Evolutionary conservation across 2,113 vertebrate species (phyloP).

Genomic region (Cavia porcellus): DNA sequence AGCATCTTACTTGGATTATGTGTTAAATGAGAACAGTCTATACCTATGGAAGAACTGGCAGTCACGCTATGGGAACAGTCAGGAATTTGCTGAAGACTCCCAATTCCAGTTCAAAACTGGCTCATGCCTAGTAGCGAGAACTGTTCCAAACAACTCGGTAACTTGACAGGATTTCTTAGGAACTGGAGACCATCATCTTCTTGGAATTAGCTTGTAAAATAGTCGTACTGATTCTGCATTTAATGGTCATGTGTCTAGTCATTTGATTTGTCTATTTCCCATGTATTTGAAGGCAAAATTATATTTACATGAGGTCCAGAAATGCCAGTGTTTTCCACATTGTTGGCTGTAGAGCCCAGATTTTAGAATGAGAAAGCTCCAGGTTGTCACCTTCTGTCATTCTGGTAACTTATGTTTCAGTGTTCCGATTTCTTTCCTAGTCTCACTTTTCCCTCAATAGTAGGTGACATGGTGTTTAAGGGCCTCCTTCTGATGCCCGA

Average conservation of each 20-base stretch:
- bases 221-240: not conserved
- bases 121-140: not conserved
- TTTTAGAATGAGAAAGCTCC: not conserved
- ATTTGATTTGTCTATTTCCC: not conserved
- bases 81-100: not conserved
- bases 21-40: not conserved
- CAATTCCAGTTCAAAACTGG: not conserved
- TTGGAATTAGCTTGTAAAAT: slow-evolving; percentile 5
- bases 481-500: not conserved
- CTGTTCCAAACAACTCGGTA: not conserved
- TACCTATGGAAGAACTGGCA: not conserved
- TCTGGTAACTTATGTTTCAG: not conserved
- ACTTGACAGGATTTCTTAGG: not conserved
- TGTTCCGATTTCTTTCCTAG: not conserved
- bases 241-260: not conserved
- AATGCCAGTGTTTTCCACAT: not conserved
- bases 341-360: not conserved
- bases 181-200: not conserved
- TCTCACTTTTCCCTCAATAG: not conserved
- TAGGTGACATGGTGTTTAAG: not conserved
- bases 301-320: not conserved
- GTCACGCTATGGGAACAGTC: not conserved
- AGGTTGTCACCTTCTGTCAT: not conserved
- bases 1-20: not conserved
- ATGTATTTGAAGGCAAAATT: slow-evolving; percentile 10